Evolutionary conservation across 1,140 invertebrate species (phyloP), one percentile per base, ranked within the genome.

Genomic region (Pseudachorutes palmiensis): DNA sequence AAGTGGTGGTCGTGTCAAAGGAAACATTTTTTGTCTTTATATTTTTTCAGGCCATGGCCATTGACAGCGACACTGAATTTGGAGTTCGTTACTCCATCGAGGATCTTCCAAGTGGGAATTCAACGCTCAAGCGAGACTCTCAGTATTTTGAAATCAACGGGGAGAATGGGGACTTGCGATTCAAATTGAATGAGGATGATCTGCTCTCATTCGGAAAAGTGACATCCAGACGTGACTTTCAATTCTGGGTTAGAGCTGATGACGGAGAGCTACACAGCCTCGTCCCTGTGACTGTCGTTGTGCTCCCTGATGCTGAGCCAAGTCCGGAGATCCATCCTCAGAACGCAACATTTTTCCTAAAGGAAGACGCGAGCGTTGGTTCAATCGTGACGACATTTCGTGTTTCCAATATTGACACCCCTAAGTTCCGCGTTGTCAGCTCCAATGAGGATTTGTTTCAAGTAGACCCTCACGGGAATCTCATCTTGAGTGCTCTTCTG

Each of bases 281-380:
- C 45, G 68, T 74, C n/a, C 70, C 72, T 51, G 67, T 74, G 14
- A 74, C 70, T 5, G 70, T 74, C 24, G 68, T 71, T 24, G 62
- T 74, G 32, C 57, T 74, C 16, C 66, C 70, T 22, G 65, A 68
- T 22, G 67, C 70, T 24, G 51, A 68, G 33, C 70, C 64, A 2
- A 67, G 36, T 28, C 72, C 72, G n/a, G 72, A 70, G 51, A 71
- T 74, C 26, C 68, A 74, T 55, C 72, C 72, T n/a, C 72, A 74
- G 63, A 74, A 74, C 57, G 68, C 72, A 2, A 74, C 72, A 1
- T 74, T 74, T 57, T 74, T 74, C 51, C 65, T 74, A 1, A 74
- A 74, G 51, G 70, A 74, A 62, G 68, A 74, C 51, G 65, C 70
- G 31, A 48, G 66, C 2, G 45, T 74, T 55, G 72, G 72, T 9